Base-by-base conservation (phyloP, 2,888 invertebrate genomes). In the Neoscelio sp. region DNA sequence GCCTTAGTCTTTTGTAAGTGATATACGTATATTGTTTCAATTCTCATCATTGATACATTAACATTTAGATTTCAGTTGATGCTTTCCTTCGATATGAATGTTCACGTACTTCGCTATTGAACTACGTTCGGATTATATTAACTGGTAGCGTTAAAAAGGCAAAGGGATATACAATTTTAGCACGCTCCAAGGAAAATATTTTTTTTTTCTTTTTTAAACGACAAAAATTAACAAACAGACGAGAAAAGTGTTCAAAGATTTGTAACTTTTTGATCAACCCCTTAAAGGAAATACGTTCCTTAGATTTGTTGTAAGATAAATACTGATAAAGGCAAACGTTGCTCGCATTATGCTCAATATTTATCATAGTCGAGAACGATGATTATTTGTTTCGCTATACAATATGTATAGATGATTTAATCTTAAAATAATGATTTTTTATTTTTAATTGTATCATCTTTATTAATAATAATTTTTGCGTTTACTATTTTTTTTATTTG, bases 111-210 rank as follows among this genome's bases (percentile, higher is more conserved):
- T 54, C 30, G 30, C 65, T 80, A 65, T 60, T 48, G 30, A 30
- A 74, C 74, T 77, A 78, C 40, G 30, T 50, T 73, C 48, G 65
- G 67, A 77, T 70, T 77, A 74, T 40, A 78, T 56, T 62, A 76
- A 76, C 46, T 17, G 75, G 50, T 76, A 68, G 80, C 80, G 40
- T 80, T 73, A 73, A 52, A 79, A 80, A 80, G 76, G 73, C 75
- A 80, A 71, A 71, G 44, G 77, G 71, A 75, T 79, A 67, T 67
- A 54, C 54, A 60, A 71, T 73, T 42, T 18, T 67, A 54, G 35
- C 38, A 42, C 12, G 10, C 3, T 64, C 35, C n/a, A 15, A 48
- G n/a, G 5, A 38, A 64, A 8, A 20, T 26, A 3, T 48, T 64
- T 44, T n/a, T n/a, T n/a, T n/a, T n/a, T n/a, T n/a, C n/a, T n/a